These are phyloP conservation scores for Pionites leucogaster DNA, from an alignment of 2,113 vertebrate species.

Conservation along the genomic window DNA sequence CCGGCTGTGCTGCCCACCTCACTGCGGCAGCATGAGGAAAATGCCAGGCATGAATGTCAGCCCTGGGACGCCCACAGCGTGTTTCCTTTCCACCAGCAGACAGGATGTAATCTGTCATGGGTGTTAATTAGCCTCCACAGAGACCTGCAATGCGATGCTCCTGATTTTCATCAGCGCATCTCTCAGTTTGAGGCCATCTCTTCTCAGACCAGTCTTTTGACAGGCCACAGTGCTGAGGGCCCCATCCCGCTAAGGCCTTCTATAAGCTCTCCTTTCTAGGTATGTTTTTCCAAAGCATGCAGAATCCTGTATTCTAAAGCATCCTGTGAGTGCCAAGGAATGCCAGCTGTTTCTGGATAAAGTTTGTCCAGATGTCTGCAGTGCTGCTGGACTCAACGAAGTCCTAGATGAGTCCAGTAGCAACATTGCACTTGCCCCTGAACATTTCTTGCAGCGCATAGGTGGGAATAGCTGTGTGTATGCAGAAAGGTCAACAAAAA, in stretches of 20 bases:
- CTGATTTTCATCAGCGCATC: background rate
- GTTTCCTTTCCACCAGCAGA: slow-evolving; percentile 47
- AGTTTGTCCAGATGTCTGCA: background rate
- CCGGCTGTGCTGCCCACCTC: background rate
- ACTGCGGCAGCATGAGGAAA: rapidly evolving
- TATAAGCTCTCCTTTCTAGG: background rate
- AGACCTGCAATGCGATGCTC: background rate
- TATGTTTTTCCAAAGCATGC: background rate
- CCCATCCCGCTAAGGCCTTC: background rate
- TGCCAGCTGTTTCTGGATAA: background rate
- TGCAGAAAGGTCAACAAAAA: background rate
- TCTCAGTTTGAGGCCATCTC: background rate
- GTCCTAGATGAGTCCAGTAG: background rate
- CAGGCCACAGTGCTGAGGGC: background rate
- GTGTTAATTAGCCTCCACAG: background rate
- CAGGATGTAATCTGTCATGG: slow-evolving; percentile 52
- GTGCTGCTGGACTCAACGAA: background rate
- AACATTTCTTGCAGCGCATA: background rate
- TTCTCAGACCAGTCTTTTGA: background rate
- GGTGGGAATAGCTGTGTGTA: background rate
- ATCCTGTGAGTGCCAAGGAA: background rate
- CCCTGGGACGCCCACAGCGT: background rate
- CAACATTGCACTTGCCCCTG: background rate
- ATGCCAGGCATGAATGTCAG: background rate
- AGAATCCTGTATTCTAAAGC: background rate